phyloP scores from a whole-genome alignment of 2,888 invertebrate species.

The Dicyrtomina minuta region DNA sequence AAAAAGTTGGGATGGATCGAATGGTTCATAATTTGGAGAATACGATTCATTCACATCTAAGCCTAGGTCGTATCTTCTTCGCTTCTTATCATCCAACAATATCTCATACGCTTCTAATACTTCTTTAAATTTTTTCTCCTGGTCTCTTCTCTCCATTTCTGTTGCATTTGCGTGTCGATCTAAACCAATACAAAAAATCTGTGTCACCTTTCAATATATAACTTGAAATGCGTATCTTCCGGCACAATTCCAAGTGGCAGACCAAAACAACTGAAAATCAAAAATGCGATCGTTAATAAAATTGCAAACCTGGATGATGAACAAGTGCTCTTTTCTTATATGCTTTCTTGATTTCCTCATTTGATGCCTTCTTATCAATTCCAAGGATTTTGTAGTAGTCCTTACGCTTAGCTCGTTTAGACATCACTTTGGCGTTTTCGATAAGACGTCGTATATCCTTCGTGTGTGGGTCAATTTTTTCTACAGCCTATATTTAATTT shows the following conservation, averaged over 20 bases:
- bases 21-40: conserved; percentile 15
- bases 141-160: conserved; percentile 79
- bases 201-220: background rate
- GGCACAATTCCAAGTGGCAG: background rate
- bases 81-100: conserved; percentile 86
- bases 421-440: conserved; percentile 81
- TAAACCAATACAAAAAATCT: conserved; percentile 52
- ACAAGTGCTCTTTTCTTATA: conserved; percentile 86
- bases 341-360: conserved; percentile 92
- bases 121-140: conserved; percentile 93
- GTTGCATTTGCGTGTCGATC: conserved; percentile 89
- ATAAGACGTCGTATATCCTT: conserved; percentile 75
- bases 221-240: background rate
- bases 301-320: conserved; percentile 73
- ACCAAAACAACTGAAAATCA: no score
- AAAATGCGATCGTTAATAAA: no score
- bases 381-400: conserved; percentile 96
- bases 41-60: conserved; percentile 78
- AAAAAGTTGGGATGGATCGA: conserved; percentile 19
- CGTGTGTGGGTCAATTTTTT: conserved; percentile 43
- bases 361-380: conserved; percentile 75
- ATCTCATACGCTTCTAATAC: conserved; percentile 94
- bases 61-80: conserved; percentile 85
- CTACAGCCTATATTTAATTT: conserved; percentile 35
- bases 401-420: conserved; percentile 90